Base-by-base conservation (phyloP, 2,797 vertebrate species). In the Esox masquinongy region DNA sequence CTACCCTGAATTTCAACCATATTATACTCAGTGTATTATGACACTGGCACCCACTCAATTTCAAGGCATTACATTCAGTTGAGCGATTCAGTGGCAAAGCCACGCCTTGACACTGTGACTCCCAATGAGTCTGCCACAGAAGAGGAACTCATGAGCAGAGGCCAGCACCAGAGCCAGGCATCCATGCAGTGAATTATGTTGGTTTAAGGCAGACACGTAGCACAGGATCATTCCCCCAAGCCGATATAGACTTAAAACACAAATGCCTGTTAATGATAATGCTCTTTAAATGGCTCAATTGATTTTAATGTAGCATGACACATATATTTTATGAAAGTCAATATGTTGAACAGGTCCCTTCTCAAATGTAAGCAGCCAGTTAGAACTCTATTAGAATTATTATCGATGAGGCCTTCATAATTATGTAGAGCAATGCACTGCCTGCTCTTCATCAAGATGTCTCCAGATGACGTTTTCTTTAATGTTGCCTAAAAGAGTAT, bases 251-350 rank as follows among this genome's bases (percentile, higher is more conserved):
- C 80, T 85, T 81, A 83, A 88, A 86, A 83, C 85, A 83, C 85
- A 88, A 83, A 85, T 56, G 34, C 79, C 66, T 68, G 29, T 88
- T 91, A 92, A 93, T 91, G 89, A 88, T 92, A 91, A 91, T 91
- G 86, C 87, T 85, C 78, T 80, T 92, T 91, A 90, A 92, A 91
- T 87, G 88, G 83, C 88, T 87, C 79, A 88, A 92, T 93, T 91
- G 93, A 93, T 93, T 91, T 89, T 87, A 91, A 92, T 91, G 86
- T 88, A 89, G 86, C 86, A 76, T 69, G 79, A 9, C 59, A 34
- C 85, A 86, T 87, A 87, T 85, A 92, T 91, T 89, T 91, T 92
- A 92, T 93, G 88, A 87, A 88, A 91, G 87, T 91, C 90, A 86
- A 91, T 93, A 90, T 24, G 61, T 82, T 79, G 79, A 88, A 84